phyloP scores from a whole-genome alignment of 1,140 invertebrate species.

The Drosophila pseudoananassae region DNA sequence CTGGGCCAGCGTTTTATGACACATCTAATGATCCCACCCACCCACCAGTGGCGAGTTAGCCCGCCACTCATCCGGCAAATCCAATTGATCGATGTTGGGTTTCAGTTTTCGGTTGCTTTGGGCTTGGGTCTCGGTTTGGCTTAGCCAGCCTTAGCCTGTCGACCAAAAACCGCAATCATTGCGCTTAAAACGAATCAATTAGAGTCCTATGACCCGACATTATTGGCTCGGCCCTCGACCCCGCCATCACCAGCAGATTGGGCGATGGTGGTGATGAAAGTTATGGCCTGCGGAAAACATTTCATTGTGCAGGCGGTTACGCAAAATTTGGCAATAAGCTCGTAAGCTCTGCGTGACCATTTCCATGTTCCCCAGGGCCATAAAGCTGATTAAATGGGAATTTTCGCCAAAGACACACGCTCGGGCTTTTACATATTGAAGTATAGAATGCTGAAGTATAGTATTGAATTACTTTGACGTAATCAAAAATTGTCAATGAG shows the following conservation, averaged over 20 bases:
- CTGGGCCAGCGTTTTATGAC: conserved; percentile 35
- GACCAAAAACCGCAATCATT: conserved; percentile 58
- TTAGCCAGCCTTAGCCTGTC: conserved; percentile 11
- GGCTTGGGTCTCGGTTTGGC: conserved; percentile 8
- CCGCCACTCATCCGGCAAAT: neutral
- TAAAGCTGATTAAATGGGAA: conserved; percentile 36
- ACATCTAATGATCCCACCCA: conserved; percentile 55
- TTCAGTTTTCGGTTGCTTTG: neutral
- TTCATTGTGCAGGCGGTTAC: conserved; percentile 30
- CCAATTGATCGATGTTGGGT: conserved; percentile 41
- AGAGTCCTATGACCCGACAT: conserved; percentile 20
- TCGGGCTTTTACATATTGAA: neutral
- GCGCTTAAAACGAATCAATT: conserved; percentile 63
- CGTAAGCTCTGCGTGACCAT: conserved; percentile 24
- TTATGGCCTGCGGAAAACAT: conserved; percentile 37
- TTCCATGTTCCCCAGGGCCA: conserved; percentile 17
- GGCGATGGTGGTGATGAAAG: conserved; percentile 7
- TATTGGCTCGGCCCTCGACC: neutral
- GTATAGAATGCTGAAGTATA: neutral
- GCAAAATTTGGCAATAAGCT: conserved; percentile 35
- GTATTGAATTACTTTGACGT: neutral
- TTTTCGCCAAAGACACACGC: neutral
- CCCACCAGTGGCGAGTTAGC: too few relatives aligned
- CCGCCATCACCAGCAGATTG: neutral
- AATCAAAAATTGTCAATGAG: neutral